Evolutionary conservation across 2,113 vertebrate species (phyloP).

Genomic region (Calidris pugnax): DNA sequence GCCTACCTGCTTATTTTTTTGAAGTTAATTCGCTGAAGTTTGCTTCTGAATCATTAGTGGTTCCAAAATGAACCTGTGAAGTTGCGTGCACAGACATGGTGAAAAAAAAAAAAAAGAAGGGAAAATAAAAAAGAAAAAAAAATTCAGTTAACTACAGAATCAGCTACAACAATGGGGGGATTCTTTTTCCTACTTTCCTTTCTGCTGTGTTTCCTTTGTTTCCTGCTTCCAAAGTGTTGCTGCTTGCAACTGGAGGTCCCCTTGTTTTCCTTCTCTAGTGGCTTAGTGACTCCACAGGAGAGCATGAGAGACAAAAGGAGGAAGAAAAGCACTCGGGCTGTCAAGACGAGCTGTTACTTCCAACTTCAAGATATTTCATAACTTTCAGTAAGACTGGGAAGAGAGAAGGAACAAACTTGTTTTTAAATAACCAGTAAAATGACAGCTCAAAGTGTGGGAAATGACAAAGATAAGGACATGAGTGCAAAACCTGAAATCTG

Average conservation of each 20-base stretch:
- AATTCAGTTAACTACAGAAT: background rate
- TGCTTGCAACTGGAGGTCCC: background rate
- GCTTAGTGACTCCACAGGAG: background rate
- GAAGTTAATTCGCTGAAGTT: background rate
- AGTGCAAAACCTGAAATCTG: background rate
- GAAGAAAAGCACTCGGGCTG: background rate
- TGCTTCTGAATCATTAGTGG: background rate
- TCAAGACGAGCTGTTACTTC: background rate
- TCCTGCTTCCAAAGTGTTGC: background rate
- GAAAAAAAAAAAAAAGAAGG: accelerated
- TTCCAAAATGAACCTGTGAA: background rate
- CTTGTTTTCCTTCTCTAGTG: background rate
- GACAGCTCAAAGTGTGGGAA: background rate
- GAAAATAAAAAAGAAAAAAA: background rate
- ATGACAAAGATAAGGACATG: background rate
- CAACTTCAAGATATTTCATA: background rate
- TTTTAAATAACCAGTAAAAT: background rate
- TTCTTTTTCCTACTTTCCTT: background rate
- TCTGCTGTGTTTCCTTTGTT: background rate
- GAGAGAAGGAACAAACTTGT: background rate
- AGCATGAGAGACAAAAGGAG: background rate
- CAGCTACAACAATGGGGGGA: background rate
- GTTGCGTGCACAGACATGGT: background rate
- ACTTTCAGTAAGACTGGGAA: background rate
- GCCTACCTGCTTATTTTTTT: background rate